phyloP scores from a whole-genome alignment of 1,140 invertebrate genomes.

The Panulirus ornatus region DNA sequence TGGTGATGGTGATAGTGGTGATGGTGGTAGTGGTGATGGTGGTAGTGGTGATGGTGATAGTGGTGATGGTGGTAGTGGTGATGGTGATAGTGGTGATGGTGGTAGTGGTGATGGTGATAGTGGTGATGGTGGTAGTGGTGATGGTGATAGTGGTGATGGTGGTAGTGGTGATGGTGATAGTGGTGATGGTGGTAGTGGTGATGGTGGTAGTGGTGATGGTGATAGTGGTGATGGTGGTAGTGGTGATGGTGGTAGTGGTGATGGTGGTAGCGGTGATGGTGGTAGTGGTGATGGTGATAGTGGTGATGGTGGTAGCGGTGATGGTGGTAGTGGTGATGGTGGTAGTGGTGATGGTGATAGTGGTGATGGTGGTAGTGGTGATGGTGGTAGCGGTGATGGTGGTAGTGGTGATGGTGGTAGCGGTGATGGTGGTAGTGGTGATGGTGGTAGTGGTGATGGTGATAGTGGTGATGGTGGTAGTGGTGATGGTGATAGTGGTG shows the following conservation, averaged over 20 bases:
- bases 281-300: neutral
- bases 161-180: neutral
- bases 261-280: neutral
- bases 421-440: neutral
- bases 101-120: neutral
- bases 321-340: neutral
- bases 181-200: neutral
- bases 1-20: neutral
- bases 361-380: slow-evolving; percentile 1
- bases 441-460: slow-evolving; percentile 2
- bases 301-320: neutral
- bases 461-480: neutral
- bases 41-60: neutral
- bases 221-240: neutral
- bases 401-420: neutral
- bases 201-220: neutral
- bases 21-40: neutral
- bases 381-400: neutral
- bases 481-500: neutral
- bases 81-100: neutral
- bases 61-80: neutral
- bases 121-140: neutral
- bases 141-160: slow-evolving; percentile 6
- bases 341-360: neutral
- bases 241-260: neutral